Evolutionary conservation across 2,888 invertebrate species (phyloP).

Genomic region (Petrolisthes cinctipes): DNA sequence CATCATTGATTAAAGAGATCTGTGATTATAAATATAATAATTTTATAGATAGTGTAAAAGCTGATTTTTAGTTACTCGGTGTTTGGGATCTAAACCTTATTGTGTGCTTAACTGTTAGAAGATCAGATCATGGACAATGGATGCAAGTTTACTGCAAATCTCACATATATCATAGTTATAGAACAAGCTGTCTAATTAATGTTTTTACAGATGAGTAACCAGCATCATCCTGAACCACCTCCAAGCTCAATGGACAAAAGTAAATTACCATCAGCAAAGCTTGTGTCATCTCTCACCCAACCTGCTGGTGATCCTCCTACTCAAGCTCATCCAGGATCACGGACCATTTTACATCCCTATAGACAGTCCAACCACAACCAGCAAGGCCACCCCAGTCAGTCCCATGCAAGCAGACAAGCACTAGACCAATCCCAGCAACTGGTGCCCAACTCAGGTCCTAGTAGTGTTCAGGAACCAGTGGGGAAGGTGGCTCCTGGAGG

Average conservation of each 20-base stretch:
- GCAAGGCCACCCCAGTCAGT: constrained; percentile 13
- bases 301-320: constrained; percentile 17
- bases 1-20: too few species aligned
- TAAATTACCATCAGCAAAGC: constrained; percentile 38
- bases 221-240: constrained; percentile 35
- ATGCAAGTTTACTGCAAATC: too few species aligned
- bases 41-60: too few species aligned
- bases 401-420: constrained; percentile 20
- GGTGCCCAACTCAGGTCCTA: background rate
- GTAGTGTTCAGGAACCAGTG: constrained; percentile 22
- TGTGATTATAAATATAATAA: too few species aligned
- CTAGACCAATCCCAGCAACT: constrained; percentile 8
- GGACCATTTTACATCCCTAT: constrained; percentile 51
- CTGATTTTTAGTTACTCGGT: too few species aligned
- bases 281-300: constrained; percentile 44
- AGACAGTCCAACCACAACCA: constrained; percentile 42
- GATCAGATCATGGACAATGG: too few species aligned
- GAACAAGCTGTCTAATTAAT: background rate
- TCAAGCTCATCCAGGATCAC: constrained; percentile 26
- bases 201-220: constrained; percentile 27
- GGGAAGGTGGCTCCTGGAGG: constrained; percentile 26
- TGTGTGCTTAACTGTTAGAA: too few species aligned
- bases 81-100: too few species aligned
- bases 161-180: too few species aligned
- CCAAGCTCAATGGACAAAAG: constrained; percentile 29